These are phyloP conservation scores for Crax fasciolata DNA, from an alignment of 2,797 vertebrate species.

Conservation along the genomic window DNA sequence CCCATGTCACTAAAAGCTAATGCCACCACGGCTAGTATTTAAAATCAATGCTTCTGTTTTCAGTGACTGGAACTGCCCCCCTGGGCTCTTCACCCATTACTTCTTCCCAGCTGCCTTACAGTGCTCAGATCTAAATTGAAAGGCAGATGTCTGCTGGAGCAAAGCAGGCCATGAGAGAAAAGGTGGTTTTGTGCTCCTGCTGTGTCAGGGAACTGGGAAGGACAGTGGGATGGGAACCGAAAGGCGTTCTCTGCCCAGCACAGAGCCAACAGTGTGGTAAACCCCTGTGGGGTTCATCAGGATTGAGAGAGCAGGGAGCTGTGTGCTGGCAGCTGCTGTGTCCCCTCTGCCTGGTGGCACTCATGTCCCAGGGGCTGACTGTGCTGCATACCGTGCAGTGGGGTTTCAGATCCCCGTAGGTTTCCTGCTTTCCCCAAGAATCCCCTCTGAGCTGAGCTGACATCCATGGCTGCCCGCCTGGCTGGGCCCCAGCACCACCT, in stretches of 20 bases:
- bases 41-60: not conserved
- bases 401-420: not conserved
- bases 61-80: not conserved
- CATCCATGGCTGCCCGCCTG: not conserved
- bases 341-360: not conserved
- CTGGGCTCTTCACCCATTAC: not conserved
- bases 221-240: not conserved
- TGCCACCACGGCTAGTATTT: not conserved
- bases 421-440: not conserved
- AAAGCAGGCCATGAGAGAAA: not conserved
- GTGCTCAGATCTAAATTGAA: not conserved
- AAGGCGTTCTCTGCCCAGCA: not conserved
- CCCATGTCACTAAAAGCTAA: not conserved
- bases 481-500: not conserved
- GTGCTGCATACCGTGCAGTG: too few species aligned
- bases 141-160: not conserved
- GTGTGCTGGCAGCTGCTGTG: accelerated
- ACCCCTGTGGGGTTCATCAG: not conserved
- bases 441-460: not conserved
- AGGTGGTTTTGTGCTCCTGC: not conserved
- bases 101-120: not conserved
- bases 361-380: not conserved
- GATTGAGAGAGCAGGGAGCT: not conserved
- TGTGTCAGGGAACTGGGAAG: not conserved
- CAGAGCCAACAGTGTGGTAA: accelerated